These are phyloP conservation scores for Cecropterus lyciades DNA, from an alignment of 1,140 invertebrate genomes.

Conservation along the genomic window DNA sequence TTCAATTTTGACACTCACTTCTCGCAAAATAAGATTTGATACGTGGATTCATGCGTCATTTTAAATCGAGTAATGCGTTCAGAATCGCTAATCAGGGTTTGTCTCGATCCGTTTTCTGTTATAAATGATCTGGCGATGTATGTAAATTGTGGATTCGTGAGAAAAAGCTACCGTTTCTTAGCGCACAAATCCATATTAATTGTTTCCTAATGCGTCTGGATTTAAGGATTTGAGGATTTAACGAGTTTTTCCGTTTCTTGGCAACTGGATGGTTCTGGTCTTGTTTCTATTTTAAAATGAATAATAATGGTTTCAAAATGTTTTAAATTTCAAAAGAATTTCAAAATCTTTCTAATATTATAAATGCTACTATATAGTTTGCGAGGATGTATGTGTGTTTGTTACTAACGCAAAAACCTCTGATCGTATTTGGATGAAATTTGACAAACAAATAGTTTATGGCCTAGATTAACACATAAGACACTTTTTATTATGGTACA, in stretches of 20 bases:
- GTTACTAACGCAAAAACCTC: too few relatives aligned
- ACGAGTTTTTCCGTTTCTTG: neutral
- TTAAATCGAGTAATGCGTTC: conserved; percentile 69
- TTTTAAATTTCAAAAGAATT: too few relatives aligned
- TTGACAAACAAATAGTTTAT: too few relatives aligned
- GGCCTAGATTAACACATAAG: too few relatives aligned
- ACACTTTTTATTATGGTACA: too few relatives aligned
- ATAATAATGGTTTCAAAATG: too few relatives aligned
- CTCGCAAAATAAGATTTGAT: conserved; percentile 25
- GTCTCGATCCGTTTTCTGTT: conserved; percentile 65
- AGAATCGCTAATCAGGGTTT: conserved; percentile 76
- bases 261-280: neutral
- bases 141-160: conserved; percentile 67
- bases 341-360: too few relatives aligned
- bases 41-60: conserved; percentile 1
- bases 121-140: conserved; percentile 63
- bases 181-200: conserved; percentile 44
- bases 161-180: conserved; percentile 50
- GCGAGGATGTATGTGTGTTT: too few relatives aligned
- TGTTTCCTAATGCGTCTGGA: conserved; percentile 8
- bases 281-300: too few relatives aligned
- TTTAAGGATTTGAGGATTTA: neutral
- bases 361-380: too few relatives aligned
- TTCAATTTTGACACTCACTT: conserved; percentile 39
- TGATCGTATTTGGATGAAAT: too few relatives aligned